Evolutionary conservation across 1,140 invertebrate genomes (phyloP), one percentile per base, ranked within the genome.

Genomic region (Ptiloglossa arizonensis): DNA sequence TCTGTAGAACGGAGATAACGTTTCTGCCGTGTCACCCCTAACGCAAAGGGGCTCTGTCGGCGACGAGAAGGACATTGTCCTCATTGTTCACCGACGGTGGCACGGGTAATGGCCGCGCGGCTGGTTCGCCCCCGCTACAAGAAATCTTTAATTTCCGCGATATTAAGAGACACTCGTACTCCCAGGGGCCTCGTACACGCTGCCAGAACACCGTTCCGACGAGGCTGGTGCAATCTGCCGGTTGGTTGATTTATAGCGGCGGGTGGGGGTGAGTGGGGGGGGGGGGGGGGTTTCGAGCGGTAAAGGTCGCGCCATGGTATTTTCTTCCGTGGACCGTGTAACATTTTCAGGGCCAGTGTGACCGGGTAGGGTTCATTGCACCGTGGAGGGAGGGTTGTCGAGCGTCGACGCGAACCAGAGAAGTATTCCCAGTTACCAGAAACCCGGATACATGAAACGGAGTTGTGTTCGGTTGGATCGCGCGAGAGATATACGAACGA

Each of bases 141-240:
- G 68, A 83, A 79, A 87, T 89, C 88, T 90, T 90, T 87, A 89
- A 90, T 90, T 91, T 89, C 81, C 78, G 57, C 72, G 78, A 54
- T 82, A 82, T 87, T 88, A 88, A 84, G 82, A 82, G 83, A 88
- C 71, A 79, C 70, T 63, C 69, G 82, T 22, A 27, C 56, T 87
- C 88, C 79, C 86, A 19, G 32, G 88, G 83, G 86, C 71, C 79
- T 81, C 70, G 68, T 78, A 81, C 41, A 22, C 59, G 44, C 9
- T 32, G 69, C 60, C 62, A 13, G 67, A 56, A 62, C 44, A 35
- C 32, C 57, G 66, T 66, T 78, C 67, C 63, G 29, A n/a, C 44
- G 11, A 29, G 54, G 41, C 27, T n/a, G 44, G 32, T 22, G 64
- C 63, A 81, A 76, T 70, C 67, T 64, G 63, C 32, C 52, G 48